Conservation (phyloP, 2,797 vertebrate species). For the Nyctalus aviator region DNA sequence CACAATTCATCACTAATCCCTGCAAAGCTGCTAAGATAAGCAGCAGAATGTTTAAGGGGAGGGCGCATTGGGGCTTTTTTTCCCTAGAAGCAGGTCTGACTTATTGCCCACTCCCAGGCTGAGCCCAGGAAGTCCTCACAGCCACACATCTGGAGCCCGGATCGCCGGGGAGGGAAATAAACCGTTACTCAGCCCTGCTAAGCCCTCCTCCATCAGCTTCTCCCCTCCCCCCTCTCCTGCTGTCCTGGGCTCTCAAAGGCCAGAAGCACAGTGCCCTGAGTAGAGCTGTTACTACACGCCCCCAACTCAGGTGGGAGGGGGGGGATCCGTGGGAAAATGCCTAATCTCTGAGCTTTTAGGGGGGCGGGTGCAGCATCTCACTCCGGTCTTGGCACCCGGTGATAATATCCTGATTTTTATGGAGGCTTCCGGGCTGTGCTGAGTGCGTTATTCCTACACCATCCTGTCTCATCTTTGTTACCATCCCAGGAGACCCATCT, state of each 20-base stretch:
- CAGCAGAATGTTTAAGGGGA: conserved; percentile 49
- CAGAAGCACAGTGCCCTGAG: not conserved
- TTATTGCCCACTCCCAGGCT: conserved; percentile 60
- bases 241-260: not conserved
- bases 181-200: not conserved
- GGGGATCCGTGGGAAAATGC: not conserved
- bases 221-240: too few species aligned
- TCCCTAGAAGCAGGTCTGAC: conserved; percentile 33
- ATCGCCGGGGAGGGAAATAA: not conserved
- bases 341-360: not conserved
- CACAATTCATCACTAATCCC: conserved; percentile 54
- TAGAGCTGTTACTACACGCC: too few species aligned
- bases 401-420: not conserved
- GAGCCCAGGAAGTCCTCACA: conserved; percentile 35
- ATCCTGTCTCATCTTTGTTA: conserved; percentile 6
- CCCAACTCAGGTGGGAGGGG: not conserved
- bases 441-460: conserved; percentile 31
- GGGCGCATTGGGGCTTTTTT: not conserved
- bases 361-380: not conserved
- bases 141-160: not conserved
- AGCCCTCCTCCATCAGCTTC: not conserved
- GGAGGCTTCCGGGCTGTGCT: not conserved
- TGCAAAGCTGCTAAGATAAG: conserved; percentile 69
- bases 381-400: accelerated
- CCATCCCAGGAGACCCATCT: conserved; percentile 38